Percentiles rank a stretch among this genome's conserved stretches.
phyloP scores from a whole-genome alignment of 2,113 vertebrate genomes.

The Neoarius graeffei region DNA sequence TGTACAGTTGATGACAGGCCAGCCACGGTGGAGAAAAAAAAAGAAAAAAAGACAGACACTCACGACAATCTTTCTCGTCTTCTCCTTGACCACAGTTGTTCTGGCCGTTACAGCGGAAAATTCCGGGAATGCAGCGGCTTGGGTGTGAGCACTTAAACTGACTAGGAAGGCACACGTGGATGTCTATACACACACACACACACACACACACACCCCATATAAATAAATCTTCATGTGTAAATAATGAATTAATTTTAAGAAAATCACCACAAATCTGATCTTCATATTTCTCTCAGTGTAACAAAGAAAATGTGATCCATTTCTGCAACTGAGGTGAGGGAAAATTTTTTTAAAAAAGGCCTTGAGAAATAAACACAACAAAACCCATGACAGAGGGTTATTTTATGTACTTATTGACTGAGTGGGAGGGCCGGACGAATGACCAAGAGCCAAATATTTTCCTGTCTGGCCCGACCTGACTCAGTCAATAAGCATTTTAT shows the following conservation, averaged over 20 bases:
- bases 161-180: conserved; percentile 95
- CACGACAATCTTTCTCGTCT: conserved; percentile 95
- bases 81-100: conserved; percentile 95
- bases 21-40: background rate
- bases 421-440: too few relatives aligned
- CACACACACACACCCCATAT: background rate
- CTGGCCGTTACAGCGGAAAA: conserved; percentile 96
- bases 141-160: conserved; percentile 97
- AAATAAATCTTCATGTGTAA: background rate
- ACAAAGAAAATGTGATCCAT: background rate
- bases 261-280: background rate
- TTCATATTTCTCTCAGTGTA: background rate
- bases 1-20: background rate
- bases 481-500: too few relatives aligned
- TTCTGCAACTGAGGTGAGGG: background rate
- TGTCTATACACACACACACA: conserved; percentile 72
- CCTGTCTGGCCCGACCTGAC: too few relatives aligned
- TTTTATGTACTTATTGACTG: background rate
- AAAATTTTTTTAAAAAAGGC: background rate
- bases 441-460: too few relatives aligned
- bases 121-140: conserved; percentile 94
- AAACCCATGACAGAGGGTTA: background rate
- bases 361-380: background rate
- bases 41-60: conserved; percentile 61
- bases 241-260: background rate